Evolutionary conservation across 2,113 vertebrate species (phyloP).

Genomic region (Alethe castanea): DNA sequence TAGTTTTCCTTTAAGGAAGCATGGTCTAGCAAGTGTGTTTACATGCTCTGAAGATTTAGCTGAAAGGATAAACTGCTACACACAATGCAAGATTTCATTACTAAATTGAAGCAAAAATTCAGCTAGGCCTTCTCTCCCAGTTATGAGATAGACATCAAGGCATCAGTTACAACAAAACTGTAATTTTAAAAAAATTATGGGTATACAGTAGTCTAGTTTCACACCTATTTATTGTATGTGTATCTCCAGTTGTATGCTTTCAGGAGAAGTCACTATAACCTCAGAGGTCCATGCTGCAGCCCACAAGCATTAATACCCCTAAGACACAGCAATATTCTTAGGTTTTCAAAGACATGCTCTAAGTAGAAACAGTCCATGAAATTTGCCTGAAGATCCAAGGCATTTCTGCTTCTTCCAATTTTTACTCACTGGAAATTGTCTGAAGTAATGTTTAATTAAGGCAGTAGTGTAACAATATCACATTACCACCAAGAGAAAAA

Average conservation of each 20-base stretch:
- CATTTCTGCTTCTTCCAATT: not conserved
- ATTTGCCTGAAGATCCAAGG: not conserved
- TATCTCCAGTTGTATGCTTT: not conserved
- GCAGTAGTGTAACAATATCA: not conserved
- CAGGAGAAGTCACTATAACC: not conserved
- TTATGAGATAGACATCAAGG: not conserved
- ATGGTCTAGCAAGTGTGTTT: not conserved
- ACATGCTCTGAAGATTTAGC: not conserved
- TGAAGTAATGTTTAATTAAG: not conserved
- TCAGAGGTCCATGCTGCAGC: not conserved
- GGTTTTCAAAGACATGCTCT: not conserved
- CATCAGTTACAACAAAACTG: not conserved
- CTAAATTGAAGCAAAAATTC: not conserved
- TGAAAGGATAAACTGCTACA: not conserved
- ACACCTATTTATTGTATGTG: not conserved
- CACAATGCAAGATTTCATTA: not conserved
- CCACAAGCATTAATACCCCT: not conserved
- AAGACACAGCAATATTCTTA: not conserved
- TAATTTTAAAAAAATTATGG: not conserved
- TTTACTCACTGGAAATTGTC: not conserved
- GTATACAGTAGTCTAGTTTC: not conserved
- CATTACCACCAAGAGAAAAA: not conserved
- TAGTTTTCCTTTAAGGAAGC: conserved; percentile 38
- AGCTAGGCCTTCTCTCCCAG: not conserved
- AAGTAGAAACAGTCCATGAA: not conserved